Percentiles rank a stretch among this genome's conserved stretches.
phyloP scores from a whole-genome alignment of 2,113 vertebrate species.

The Chionomys nivalis region DNA sequence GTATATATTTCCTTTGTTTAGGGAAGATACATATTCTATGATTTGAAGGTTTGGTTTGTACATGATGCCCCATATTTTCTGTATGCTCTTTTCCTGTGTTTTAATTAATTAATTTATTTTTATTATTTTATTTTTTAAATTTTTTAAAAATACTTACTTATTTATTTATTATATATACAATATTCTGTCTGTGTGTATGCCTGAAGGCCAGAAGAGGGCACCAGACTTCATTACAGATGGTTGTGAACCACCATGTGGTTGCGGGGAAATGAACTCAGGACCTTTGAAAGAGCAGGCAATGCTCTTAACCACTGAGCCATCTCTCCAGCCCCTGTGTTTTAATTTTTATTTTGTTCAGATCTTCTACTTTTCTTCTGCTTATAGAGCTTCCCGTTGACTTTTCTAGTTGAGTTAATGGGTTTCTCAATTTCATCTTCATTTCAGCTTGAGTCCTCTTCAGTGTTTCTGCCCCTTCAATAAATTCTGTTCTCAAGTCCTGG shows the following conservation, averaged over 20 bases:
- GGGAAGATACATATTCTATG: background rate
- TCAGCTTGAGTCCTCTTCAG: background rate
- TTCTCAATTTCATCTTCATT: background rate
- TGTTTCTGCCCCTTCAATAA: background rate
- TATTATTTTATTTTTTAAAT: no score
- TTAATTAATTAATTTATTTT: no score
- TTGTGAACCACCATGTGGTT: no score
- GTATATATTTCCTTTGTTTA: background rate
- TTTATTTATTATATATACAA: no score
- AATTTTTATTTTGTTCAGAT: background rate
- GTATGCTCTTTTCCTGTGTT: background rate
- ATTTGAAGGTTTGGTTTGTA: background rate
- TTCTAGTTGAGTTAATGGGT: background rate
- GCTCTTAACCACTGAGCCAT: no score
- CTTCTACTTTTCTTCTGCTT: background rate
- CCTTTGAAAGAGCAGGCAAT: no score
- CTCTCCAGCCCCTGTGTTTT: no score
- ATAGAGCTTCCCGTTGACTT: background rate
- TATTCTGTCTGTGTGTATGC: no score
- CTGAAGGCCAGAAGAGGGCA: no score
- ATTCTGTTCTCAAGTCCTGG: background rate
- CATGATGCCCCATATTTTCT: background rate
- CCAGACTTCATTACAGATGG: no score
- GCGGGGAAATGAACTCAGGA: no score
- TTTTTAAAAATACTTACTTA: no score